These are phyloP conservation scores for Cheilosia soror DNA, from an alignment of 2,888 invertebrate species.

Conservation along the genomic window DNA sequence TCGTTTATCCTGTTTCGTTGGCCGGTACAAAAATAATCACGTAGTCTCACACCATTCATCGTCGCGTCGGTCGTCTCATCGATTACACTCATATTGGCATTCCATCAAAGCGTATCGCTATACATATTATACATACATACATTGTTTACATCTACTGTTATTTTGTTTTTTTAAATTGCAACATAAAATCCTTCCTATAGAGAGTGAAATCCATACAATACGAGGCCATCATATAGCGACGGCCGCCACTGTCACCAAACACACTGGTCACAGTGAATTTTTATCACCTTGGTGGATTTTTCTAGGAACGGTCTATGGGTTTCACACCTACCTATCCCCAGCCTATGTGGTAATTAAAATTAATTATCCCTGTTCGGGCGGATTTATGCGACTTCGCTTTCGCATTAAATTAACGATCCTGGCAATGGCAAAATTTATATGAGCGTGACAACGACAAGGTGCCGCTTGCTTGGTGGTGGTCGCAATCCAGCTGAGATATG, in stretches of 20 bases:
- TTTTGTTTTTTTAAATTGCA: conserved; percentile 14
- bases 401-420: conserved; percentile 75
- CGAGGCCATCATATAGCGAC: neutral
- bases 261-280: conserved; percentile 48
- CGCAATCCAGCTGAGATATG: conserved; percentile 47
- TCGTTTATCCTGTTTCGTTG: conserved; percentile 30
- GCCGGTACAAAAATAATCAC: conserved; percentile 37
- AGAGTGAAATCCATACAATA: neutral
- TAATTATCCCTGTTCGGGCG: conserved; percentile 79
- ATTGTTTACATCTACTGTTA: neutral
- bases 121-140: neutral
- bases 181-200: neutral
- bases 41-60: conserved; percentile 3
- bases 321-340: conserved; percentile 47
- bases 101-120: conserved; percentile 35
- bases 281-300: conserved; percentile 54
- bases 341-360: conserved; percentile 80
- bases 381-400: conserved; percentile 77
- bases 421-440: conserved; percentile 54
- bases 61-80: conserved; percentile 39
- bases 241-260: conserved; percentile 20
- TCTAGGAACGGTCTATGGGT: conserved; percentile 32
- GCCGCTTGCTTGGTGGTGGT: conserved; percentile 15
- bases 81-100: conserved; percentile 53
- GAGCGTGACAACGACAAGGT: conserved; percentile 27